Evolutionary conservation across 2,113 vertebrate species (phyloP).

Genomic region (Oxyruncus cristatus): DNA sequence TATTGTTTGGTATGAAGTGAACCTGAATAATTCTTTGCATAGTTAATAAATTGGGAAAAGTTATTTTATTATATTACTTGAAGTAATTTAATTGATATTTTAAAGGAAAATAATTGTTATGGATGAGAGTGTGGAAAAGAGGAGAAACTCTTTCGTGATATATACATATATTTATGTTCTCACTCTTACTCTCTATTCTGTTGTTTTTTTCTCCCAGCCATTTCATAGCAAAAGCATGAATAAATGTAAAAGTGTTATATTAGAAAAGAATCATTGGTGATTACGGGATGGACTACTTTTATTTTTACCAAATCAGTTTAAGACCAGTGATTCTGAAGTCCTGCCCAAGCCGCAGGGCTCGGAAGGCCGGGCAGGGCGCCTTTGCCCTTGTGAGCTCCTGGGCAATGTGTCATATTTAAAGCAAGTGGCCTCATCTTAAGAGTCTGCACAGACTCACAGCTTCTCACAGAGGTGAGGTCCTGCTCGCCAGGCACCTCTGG

Average conservation of each 20-base stretch:
- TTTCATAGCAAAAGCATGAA: neutral
- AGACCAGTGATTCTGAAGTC: neutral
- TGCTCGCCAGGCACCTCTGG: neutral
- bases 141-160: neutral
- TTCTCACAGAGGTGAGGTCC: neutral
- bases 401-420: fast-evolving
- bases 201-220: neutral
- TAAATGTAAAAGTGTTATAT: neutral
- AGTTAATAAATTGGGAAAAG: neutral
- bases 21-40: neutral
- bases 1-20: neutral
- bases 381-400: neutral
- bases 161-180: neutral
- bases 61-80: neutral
- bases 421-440: neutral
- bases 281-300: neutral
- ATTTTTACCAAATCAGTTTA: neutral
- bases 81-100: neutral
- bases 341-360: neutral
- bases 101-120: neutral
- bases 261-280: neutral
- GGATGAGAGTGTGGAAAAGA: neutral
- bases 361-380: neutral
- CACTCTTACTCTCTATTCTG: neutral
- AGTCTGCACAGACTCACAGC: neutral